phyloP scores from a whole-genome alignment of 1,140 invertebrate genomes.

The Epicauta chinensis region DNA sequence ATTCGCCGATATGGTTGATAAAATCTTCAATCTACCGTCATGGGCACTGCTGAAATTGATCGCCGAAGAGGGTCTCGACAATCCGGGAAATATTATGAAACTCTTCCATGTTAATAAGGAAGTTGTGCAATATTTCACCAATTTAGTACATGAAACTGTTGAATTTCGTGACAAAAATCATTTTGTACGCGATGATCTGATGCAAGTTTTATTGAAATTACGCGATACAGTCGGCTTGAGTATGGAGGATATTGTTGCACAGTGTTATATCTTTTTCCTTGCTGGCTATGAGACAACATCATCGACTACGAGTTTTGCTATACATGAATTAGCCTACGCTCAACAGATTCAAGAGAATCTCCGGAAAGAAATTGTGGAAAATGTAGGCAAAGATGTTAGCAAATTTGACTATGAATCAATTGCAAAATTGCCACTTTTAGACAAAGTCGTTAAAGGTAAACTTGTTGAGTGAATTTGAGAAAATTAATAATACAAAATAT shows the following conservation, averaged over 20 bases:
- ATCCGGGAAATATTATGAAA: slow-evolving; percentile 2
- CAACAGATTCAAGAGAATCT: slow-evolving; percentile 50
- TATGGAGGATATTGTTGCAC: slow-evolving; percentile 44
- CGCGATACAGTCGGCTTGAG: slow-evolving; percentile 22
- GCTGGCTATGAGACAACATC: slow-evolving; percentile 62
- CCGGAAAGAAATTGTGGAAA: slow-evolving; percentile 47
- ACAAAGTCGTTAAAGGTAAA: slow-evolving; percentile 40
- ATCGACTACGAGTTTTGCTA: slow-evolving; percentile 46
- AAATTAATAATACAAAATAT: too few species aligned
- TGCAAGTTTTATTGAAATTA: slow-evolving; percentile 48
- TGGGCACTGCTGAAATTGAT: slow-evolving; percentile 10
- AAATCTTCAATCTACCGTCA: too few species aligned
- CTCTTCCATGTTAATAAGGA: slow-evolving; percentile 8
- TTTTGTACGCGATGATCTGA: slow-evolving; percentile 46
- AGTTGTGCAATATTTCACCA: slow-evolving; percentile 44
- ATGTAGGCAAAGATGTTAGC: slow-evolving; percentile 38
- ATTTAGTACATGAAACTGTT: slow-evolving; percentile 42
- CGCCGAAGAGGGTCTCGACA: not conserved
- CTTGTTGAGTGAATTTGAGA: too few species aligned
- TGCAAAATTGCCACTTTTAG: slow-evolving; percentile 48
- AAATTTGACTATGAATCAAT: slow-evolving; percentile 43
- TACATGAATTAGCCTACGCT: slow-evolving; percentile 51
- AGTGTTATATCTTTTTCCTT: slow-evolving; percentile 52
- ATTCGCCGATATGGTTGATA: too few species aligned
- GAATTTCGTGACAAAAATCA: slow-evolving; percentile 44